Conservation (phyloP, 2,797 vertebrate species). For the Pangasius krempfi region DNA sequence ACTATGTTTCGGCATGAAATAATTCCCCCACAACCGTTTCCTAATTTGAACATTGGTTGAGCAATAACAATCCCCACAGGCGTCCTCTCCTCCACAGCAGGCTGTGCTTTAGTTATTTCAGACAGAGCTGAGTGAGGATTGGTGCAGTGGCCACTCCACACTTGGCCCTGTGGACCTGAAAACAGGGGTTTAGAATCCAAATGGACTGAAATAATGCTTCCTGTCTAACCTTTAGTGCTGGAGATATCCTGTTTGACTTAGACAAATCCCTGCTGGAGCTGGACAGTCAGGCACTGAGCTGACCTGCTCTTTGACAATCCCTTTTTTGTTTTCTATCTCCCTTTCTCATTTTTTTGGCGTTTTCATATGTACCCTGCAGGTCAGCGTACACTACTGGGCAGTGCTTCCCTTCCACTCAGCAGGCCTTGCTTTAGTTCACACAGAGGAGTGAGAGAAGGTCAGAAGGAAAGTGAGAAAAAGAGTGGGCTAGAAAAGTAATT, state of each 20-base stretch:
- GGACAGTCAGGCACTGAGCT: slow-evolving; percentile 66
- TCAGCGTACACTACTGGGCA: slow-evolving; percentile 62
- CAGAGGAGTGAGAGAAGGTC: slow-evolving; percentile 1
- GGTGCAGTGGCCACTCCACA: slow-evolving; percentile 55
- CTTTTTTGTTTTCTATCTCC: slow-evolving; percentile 19
- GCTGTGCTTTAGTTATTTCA: slow-evolving; percentile 41
- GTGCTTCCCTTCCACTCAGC: slow-evolving; percentile 47
- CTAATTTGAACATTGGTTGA: slow-evolving; percentile 52
- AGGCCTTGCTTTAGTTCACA: slow-evolving; percentile 43
- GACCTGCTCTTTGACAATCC: slow-evolving; percentile 4
- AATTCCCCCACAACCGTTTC: slow-evolving; percentile 42
- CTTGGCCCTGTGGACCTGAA: slow-evolving; percentile 62
- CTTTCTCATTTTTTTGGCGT: slow-evolving; percentile 5
- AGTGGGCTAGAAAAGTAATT: slow-evolving; percentile 20
- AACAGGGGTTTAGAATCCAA: slow-evolving; percentile 75
- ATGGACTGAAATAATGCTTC: slow-evolving; percentile 72
- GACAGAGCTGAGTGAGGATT: slow-evolving; percentile 41
- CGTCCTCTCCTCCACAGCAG: slow-evolving; percentile 23
- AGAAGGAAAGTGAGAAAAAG: slow-evolving; percentile 15
- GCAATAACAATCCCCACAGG: slow-evolving; percentile 51
- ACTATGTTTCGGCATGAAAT: slow-evolving; percentile 43
- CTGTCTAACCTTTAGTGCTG: slow-evolving; percentile 70
- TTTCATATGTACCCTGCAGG: slow-evolving; percentile 60
- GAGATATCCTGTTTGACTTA: slow-evolving; percentile 78
- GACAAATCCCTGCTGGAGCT: slow-evolving; percentile 75